Conservation (phyloP, 2,113 vertebrate species). For the Columbina picui region DNA sequence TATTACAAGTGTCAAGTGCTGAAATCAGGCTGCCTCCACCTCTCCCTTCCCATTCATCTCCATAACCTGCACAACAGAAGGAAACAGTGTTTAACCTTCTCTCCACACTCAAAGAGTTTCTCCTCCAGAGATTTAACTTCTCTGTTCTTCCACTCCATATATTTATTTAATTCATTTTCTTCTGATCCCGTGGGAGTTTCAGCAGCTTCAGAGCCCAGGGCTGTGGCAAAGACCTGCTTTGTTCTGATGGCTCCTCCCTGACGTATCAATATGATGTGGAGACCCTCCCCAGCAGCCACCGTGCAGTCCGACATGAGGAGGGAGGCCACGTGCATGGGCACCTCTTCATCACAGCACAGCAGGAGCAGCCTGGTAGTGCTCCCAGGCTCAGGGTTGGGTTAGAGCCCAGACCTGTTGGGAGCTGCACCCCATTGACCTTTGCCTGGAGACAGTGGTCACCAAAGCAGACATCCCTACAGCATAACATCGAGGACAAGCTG, state of each 20-base stretch:
- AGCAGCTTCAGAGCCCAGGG: background rate
- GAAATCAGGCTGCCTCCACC: background rate
- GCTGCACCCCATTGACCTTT: background rate
- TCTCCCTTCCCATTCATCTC: background rate
- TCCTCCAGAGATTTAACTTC: background rate
- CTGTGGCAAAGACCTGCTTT: background rate
- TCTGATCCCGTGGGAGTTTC: background rate
- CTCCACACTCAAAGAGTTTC: background rate
- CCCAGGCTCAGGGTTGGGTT: background rate
- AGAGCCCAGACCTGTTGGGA: background rate
- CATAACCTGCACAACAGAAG: background rate
- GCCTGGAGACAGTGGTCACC: background rate
- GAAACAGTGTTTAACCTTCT: background rate
- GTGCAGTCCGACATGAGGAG: accelerated
- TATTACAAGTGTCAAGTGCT: background rate
- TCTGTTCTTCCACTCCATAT: background rate
- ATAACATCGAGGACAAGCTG: background rate
- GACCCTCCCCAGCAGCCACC: background rate
- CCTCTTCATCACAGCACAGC: background rate
- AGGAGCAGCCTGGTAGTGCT: too few relatives aligned
- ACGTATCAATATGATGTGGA: background rate
- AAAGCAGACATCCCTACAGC: accelerated
- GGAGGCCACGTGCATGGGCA: accelerated
- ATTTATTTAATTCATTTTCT: background rate
- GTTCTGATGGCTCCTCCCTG: background rate